Percentiles rank a stretch among this genome's conserved stretches.
phyloP scores from a whole-genome alignment of 2,797 vertebrate genomes.

The Callimico goeldii region DNA sequence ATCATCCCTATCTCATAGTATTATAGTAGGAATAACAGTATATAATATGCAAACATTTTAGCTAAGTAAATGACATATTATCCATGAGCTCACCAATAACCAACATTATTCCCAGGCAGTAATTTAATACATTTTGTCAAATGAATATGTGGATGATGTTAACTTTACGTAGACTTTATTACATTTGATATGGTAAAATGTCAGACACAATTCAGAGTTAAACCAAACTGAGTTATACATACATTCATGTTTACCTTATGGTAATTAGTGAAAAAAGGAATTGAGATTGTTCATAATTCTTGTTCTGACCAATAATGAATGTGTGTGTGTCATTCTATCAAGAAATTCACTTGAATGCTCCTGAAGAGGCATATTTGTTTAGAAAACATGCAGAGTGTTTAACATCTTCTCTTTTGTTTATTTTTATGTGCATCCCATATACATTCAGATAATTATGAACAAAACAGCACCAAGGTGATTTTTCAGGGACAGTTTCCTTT shows the following conservation, averaged over 20 bases:
- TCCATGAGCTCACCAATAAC: not conserved
- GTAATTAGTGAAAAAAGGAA: not conserved
- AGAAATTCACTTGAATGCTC: not conserved
- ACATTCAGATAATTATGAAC: not conserved
- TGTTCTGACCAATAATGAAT: not conserved
- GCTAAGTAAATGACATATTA: not conserved
- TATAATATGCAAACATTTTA: not conserved
- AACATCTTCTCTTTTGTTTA: not conserved
- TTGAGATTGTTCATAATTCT: not conserved
- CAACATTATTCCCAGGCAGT: not conserved
- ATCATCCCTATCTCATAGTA: not conserved
- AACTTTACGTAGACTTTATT: not conserved
- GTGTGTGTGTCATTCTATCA: not conserved
- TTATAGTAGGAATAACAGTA: not conserved
- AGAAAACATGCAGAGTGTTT: conserved; percentile 11
- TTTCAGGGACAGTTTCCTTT: conserved; percentile 21
- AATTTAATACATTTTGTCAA: not conserved
- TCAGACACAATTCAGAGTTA: not conserved
- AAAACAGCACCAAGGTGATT: not conserved
- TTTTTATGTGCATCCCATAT: not conserved
- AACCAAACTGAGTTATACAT: not conserved
- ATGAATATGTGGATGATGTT: not conserved
- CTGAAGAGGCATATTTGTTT: not conserved
- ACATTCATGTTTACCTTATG: not conserved
- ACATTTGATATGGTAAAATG: not conserved